Conservation (phyloP, 2,113 vertebrate genomes). For the Tragelaphus buxtoni region DNA sequence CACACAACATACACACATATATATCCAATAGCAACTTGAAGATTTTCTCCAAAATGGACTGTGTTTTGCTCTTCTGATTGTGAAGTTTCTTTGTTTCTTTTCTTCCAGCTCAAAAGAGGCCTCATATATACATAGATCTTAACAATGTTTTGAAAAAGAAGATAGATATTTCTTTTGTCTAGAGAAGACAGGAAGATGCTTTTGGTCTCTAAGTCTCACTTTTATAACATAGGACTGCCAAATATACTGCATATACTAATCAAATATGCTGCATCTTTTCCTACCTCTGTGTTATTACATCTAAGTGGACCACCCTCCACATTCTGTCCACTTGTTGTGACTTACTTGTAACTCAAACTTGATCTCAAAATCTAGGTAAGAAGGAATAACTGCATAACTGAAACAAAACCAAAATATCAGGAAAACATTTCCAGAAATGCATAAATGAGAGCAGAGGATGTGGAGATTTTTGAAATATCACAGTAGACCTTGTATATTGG, state of each 20-base stretch:
- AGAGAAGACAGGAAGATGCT: background rate
- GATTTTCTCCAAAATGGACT: slow-evolving; percentile 69
- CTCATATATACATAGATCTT: background rate
- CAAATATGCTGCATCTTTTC: background rate
- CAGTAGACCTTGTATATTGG: background rate
- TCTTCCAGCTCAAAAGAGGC: background rate
- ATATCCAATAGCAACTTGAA: slow-evolving; percentile 62
- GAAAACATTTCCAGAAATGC: background rate
- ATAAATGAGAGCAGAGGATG: background rate
- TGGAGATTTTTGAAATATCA: background rate
- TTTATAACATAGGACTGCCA: background rate
- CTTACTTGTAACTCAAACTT: background rate
- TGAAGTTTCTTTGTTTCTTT: slow-evolving; percentile 64
- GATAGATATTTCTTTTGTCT: background rate
- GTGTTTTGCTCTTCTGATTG: slow-evolving; percentile 61
- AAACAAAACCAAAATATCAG: background rate
- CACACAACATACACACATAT: background rate
- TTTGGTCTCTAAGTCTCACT: background rate
- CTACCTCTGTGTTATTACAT: background rate
- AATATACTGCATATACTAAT: background rate
- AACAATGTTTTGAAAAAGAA: slow-evolving; percentile 1
- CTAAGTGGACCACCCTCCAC: background rate
- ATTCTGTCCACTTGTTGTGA: background rate
- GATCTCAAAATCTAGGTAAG: background rate
- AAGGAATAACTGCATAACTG: background rate